Conservation (phyloP, 2,113 vertebrate species). For the Dicaeum eximium region DNA sequence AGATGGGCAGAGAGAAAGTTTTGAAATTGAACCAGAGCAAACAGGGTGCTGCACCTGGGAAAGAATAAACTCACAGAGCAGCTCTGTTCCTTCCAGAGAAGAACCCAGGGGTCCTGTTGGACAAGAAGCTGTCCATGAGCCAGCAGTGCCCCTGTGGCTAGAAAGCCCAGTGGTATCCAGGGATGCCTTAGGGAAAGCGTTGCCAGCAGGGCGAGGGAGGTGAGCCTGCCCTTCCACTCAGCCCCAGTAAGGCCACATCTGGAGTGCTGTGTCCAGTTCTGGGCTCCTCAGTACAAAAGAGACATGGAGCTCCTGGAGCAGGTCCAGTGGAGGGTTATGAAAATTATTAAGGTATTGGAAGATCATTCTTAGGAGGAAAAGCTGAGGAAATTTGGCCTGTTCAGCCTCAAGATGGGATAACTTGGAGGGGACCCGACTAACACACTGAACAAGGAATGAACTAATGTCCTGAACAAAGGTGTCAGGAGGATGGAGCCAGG, state of each 20-base stretch:
- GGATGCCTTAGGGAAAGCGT: neutral
- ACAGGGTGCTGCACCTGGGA: neutral
- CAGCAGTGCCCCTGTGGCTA: neutral
- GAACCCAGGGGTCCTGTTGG: neutral
- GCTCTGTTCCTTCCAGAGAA: neutral
- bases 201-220: neutral
- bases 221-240: neutral
- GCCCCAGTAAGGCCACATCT: rapidly evolving
- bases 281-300: neutral
- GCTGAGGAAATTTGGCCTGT: neutral
- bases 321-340: neutral
- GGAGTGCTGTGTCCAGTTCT: neutral
- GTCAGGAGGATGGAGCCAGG: neutral
- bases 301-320: neutral
- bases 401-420: neutral
- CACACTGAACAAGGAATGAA: neutral
- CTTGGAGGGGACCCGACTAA: neutral
- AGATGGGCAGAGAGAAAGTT: neutral
- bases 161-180: neutral
- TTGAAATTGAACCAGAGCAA: neutral
- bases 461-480: neutral
- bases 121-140: neutral
- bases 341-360: neutral
- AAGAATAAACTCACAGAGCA: neutral
- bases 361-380: neutral